A percentile compares a stretch with the other conserved stretches of the same genome.
Evolutionary conservation across 1,140 invertebrate genomes (phyloP).

Genomic region (Ceratina japonica): DNA sequence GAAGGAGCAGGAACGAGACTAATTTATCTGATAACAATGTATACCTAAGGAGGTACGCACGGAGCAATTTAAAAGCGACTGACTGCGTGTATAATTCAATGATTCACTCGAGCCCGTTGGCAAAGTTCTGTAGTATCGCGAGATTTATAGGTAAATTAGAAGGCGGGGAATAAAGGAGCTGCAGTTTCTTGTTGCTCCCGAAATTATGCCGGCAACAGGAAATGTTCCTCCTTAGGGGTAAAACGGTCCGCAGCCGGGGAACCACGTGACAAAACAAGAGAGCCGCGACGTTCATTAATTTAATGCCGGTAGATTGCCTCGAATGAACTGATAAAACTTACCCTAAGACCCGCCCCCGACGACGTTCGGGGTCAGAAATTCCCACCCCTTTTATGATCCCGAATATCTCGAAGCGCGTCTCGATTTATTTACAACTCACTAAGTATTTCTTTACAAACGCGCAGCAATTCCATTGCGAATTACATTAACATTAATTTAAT

Average conservation of each 20-base stretch:
- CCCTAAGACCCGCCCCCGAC: constrained; percentile 11
- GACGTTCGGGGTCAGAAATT: constrained; percentile 17
- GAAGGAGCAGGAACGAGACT: neutral
- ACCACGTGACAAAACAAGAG: constrained; percentile 44
- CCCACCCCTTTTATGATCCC: neutral
- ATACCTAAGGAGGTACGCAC: neutral
- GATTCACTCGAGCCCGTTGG: constrained; percentile 14
- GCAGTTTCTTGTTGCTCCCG: constrained; percentile 23
- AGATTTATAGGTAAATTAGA: constrained; percentile 49
- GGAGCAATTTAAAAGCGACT: constrained; percentile 34
- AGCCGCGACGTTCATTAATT: constrained; percentile 51
- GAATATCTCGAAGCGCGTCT: neutral
- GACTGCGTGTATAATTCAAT: constrained; percentile 43
- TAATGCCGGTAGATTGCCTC: constrained; percentile 22
- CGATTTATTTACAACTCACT: too few relatives aligned
- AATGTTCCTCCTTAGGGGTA: constrained; percentile 33
- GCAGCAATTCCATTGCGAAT: too few relatives aligned
- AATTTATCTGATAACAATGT: constrained; percentile 39
- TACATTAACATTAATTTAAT: too few relatives aligned
- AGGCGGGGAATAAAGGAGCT: constrained; percentile 26
- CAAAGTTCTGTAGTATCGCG: constrained; percentile 28
- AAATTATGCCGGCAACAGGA: constrained; percentile 39
- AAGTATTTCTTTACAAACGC: too few relatives aligned
- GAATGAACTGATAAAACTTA: constrained; percentile 53
- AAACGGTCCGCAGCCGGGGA: constrained; percentile 14